Conservation (phyloP, 2,113 vertebrate species). For the Capreolus pygargus region DNA sequence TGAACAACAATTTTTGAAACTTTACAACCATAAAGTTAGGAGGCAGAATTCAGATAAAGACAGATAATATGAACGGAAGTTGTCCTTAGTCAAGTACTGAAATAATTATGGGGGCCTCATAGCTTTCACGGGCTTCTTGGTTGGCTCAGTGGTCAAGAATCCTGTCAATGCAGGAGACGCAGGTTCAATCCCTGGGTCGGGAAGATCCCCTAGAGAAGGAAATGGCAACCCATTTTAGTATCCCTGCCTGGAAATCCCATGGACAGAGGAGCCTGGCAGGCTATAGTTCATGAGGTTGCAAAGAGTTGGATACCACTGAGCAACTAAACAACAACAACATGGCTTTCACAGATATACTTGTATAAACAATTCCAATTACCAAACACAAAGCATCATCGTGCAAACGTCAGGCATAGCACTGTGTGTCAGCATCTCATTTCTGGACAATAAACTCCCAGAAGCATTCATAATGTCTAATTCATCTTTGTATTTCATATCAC, state of each 20-base stretch:
- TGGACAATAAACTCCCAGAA: background rate
- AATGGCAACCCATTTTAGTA: background rate
- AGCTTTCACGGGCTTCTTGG: background rate
- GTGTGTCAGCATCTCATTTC: background rate
- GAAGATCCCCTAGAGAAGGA: background rate
- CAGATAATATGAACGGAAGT: background rate
- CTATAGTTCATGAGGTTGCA: background rate
- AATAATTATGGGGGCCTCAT: background rate
- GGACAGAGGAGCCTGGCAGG: background rate
- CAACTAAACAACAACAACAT: background rate
- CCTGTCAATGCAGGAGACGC: background rate
- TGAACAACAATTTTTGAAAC: slow-evolving; percentile 18
- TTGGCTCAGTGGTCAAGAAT: background rate
- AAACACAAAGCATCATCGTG: background rate
- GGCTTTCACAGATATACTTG: background rate
- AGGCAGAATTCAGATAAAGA: background rate
- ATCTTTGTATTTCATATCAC: background rate
- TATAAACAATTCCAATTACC: background rate
- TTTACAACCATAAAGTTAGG: background rate
- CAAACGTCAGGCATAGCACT: background rate
- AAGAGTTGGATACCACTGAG: background rate
- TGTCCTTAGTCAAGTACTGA: background rate
- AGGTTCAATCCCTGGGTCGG: background rate
- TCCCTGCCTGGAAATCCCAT: background rate
- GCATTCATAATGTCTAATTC: background rate